Base-by-base conservation (phyloP, 2,797 vertebrate species). In the Picus viridis region DNA sequence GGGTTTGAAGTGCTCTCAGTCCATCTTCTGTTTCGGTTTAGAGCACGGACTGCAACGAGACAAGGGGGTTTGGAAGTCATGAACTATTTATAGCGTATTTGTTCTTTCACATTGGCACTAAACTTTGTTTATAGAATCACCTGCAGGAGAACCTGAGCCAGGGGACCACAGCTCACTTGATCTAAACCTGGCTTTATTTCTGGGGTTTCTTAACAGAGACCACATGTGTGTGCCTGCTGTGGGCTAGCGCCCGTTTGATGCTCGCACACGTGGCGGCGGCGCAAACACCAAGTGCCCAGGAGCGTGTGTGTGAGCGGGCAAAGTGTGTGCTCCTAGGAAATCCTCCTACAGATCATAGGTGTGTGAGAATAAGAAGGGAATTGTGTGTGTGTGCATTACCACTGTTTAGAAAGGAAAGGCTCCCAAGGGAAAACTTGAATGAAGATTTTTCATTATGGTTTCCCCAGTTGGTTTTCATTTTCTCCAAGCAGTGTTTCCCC, bases 11-110 rank as follows among this genome's bases (percentile, higher is more conserved):
- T 83, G 58, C 79, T 86, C 80, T 95, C 82, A 86, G 83, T 72
- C 94, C 94, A 95, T 95, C 92, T 93, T 94, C 88, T 95, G 91
- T 92, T 74, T 92, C 88, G 86, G 75, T 92, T 96, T 95, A 91
- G 91, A 91, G 75, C 29, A 22, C 77, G 87, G 69, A 68, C 83
- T 93, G 92, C 91, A 96, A 95, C 45, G 88, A 95, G 88, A 93
- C 71, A 51, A 88, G 83, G 89, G 74, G 72, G 64, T 92, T 94
- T 95, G 92, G 92, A 96, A 96, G 92, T 86, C 89, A 59, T 74
- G 92, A 93, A 83, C 93, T 96, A 96, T 96, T 96, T 95, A 96
- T 95, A 96, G 91, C 24, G 18, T 92, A 94, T 96, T 96, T 96
- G 94, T 95, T 96, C 93, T 95, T 96, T 95, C 91, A 88, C 93